Evolutionary conservation across 2,888 invertebrate species (phyloP), one percentile per base, ranked within the genome.

Genomic region (Caenorhabditis macrosperma): DNA sequence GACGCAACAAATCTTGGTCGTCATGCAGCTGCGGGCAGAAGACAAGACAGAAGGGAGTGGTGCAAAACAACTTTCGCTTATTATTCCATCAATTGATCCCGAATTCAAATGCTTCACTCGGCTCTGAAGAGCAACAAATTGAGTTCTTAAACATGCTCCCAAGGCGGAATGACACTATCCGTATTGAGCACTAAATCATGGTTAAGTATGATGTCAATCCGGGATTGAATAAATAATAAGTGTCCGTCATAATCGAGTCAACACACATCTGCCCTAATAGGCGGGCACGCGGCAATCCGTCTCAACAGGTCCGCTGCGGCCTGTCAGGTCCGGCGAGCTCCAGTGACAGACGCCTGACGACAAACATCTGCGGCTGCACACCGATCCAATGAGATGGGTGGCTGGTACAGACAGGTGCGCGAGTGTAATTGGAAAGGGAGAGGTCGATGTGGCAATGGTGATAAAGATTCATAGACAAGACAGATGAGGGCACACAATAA

Each of bases 241-340:
- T 26, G 54, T 33, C 63, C 54, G 63, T 26, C 61, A 54, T 64
- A 38, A 64, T 61, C 63, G 48, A 10, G 48, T 57, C 54, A 10
- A 15, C 38, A 46, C 48, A 72, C 72, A 72, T 72, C 72, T 72
- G 72, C 48, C 44, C 24, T 57, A 63, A 72, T 72, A 57, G 72
- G 55, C 57, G 63, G 48, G 63, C 72, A 72, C 55, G 61, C 72
- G 33, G 10, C 4, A 17, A 59, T 59, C 35, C 22, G 33, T 48
- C 46, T 64, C 72, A 72, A 72, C 72, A 72, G 64, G 63, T 72
- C n/a, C n/a, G n/a, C n/a, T n/a, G n/a, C n/a, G n/a, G n/a, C n/a
- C n/a, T n/a, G n/a, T n/a, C n/a, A n/a, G n/a, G n/a, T n/a, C 46
- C 72, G 55, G 61, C n/a, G 35, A 52, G 59, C 59, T 55, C 61